These are phyloP conservation scores for Achatina immaculata DNA, from an alignment of 1,140 invertebrate species.

Conservation along the genomic window DNA sequence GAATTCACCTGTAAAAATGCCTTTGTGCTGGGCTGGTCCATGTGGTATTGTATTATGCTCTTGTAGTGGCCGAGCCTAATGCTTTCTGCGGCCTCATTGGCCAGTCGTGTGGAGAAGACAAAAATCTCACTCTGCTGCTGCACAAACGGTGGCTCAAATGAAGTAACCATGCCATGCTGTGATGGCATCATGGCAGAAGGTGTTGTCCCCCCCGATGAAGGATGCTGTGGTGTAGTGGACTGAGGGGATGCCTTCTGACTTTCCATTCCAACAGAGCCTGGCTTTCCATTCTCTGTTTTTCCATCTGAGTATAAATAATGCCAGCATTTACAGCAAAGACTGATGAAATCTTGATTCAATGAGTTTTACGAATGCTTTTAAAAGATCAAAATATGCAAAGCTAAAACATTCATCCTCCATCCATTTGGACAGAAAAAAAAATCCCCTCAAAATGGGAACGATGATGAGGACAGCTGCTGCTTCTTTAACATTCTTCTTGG, in stretches of 20 bases:
- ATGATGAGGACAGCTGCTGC: no score
- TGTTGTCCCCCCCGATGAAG: conserved; percentile 33
- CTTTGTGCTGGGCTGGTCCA: conserved; percentile 93
- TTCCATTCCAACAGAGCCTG: conserved; percentile 40
- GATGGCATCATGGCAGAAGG: conserved; percentile 26
- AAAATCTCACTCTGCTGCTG: conserved; percentile 98
- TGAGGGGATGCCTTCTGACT: conserved; percentile 36
- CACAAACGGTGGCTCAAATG: conserved; percentile 67
- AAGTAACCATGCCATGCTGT: conserved; percentile 39
- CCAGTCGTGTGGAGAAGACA: conserved; percentile 94
- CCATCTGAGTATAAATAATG: conserved; percentile 1
- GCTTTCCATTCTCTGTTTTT: conserved; percentile 41
- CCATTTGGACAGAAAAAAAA: no score
- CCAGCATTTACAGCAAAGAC: not conserved
- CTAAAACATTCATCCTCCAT: no score
- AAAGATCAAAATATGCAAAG: not conserved
- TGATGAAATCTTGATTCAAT: not conserved
- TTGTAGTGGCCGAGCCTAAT: conserved; percentile 89
- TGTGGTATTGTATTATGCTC: conserved; percentile 95
- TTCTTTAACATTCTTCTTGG: no score
- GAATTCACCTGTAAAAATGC: conserved; percentile 91
- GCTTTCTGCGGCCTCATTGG: conserved; percentile 94
- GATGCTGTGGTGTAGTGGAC: not conserved
- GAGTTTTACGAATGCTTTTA: not conserved
- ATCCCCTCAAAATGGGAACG: no score